These are phyloP conservation scores for Apostichopus californicus DNA, from an alignment of 35 echinoderm and acorn worm genomes.

Conservation along the genomic window DNA sequence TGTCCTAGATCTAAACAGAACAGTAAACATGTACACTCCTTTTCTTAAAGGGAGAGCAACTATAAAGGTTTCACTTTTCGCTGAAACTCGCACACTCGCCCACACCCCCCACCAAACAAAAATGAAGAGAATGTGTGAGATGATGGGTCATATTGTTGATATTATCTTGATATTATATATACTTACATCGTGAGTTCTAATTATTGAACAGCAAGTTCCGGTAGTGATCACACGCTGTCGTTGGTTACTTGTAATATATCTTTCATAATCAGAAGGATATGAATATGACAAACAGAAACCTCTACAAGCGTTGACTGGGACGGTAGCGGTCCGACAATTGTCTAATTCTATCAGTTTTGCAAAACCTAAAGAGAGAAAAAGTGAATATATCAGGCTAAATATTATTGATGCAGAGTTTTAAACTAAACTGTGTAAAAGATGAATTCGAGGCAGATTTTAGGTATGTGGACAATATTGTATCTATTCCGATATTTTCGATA, in stretches of 20 bases:
- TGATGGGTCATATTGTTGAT: too few relatives aligned
- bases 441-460: not conserved
- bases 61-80: too few relatives aligned
- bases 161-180: too few relatives aligned
- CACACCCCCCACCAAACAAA: too few relatives aligned
- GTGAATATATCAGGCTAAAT: not conserved
- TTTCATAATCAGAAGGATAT: constrained; percentile 43
- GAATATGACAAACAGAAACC: constrained; percentile 78
- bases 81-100: too few relatives aligned
- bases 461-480: too few relatives aligned
- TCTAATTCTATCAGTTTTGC: constrained; percentile 52
- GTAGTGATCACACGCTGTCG: constrained; percentile 38
- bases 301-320: constrained; percentile 72
- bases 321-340: constrained; percentile 40
- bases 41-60: too few relatives aligned
- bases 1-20: too few relatives aligned
- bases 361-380: constrained; percentile 47
- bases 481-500: too few relatives aligned
- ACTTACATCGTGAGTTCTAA: constrained; percentile 80
- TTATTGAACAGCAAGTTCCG: constrained; percentile 69
- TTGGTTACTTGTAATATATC: constrained; percentile 37
- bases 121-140: too few relatives aligned
- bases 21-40: too few relatives aligned
- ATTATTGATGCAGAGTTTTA: too few relatives aligned
- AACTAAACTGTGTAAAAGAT: not conserved